Evolutionary conservation across 2,797 vertebrate genomes (phyloP), one percentile per base, ranked within the genome.

Genomic region (Ceryle rudis): DNA sequence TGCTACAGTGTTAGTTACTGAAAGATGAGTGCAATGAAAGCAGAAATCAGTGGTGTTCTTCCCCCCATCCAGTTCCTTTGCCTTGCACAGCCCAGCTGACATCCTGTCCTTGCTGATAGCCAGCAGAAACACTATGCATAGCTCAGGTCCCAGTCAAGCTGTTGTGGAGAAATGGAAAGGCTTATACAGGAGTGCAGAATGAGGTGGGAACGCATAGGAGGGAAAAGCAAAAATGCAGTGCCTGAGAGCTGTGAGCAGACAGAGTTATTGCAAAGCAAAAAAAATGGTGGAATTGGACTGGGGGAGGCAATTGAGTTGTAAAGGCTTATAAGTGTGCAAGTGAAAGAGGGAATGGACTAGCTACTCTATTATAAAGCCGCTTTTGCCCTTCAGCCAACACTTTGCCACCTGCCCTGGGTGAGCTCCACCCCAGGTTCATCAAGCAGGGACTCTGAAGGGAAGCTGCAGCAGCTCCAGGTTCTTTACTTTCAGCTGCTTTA

Each of bases 401-500:
- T 66, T 79, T 90, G 37, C 67, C 71, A 37, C 28, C 47, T 66
- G 55, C 39, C 35, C 69, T 61, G 57, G n/a, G 44, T 3, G 2
- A 87, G 20, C 28, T 86, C 44, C 46, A 31, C 21, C 66, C 41
- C 55, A 64, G 33, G 23, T 60, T 75, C 86, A 41, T 83, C 61
- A 77, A 49, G 64, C 26, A 84, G 33, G 42, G 70, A 29, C 46
- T 79, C 58, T 37, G 35, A 70, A 75, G 26, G n/a, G 31, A 67
- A 79, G 9, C 10, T 42, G 6, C 4, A 88, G 47, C 64, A 73
- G 47, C 80, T 91, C 84, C 61, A 70, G 18, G 11, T 58, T 77
- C 87, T 85, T 74, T 61, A 52, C 52, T 47, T 88, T 31, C 55
- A 65, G 70, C 4, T 72, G 62, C 69, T 92, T 96, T 90, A 96